Evolutionary conservation across 2,113 vertebrate species (phyloP).

Genomic region (Smithornis capensis): DNA sequence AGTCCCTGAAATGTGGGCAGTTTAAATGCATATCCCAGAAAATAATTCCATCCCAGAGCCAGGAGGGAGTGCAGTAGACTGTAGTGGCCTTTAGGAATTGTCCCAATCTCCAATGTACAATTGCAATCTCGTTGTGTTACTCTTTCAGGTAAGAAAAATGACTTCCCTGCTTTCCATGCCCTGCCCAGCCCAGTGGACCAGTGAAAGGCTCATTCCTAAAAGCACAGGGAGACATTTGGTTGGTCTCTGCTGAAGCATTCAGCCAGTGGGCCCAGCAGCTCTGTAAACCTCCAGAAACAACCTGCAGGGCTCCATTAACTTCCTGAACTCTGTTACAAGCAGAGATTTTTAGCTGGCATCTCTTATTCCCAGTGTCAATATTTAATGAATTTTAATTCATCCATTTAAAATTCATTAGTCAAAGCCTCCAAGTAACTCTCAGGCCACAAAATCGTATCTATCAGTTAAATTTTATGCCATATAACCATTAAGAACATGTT

Average conservation of each 20-base stretch:
- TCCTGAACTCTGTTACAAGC: background rate
- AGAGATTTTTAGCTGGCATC: slow-evolving; percentile 21
- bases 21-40: background rate
- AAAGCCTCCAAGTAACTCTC: slow-evolving; percentile 12
- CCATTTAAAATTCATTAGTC: slow-evolving; percentile 53
- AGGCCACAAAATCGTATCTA: background rate
- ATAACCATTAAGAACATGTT: background rate
- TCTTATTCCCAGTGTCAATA: slow-evolving; percentile 24
- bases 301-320: slow-evolving; percentile 20
- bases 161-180: background rate
- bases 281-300: background rate
- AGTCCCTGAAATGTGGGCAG: background rate
- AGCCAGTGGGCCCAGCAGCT: background rate
- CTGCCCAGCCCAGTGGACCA: background rate
- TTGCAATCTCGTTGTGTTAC: background rate
- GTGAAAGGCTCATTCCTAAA: background rate
- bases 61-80: background rate
- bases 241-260: background rate
- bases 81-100: background rate
- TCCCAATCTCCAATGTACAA: background rate
- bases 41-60: background rate
- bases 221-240: background rate
- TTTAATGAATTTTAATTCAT: slow-evolving; percentile 55
- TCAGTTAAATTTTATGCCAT: background rate
- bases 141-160: slow-evolving; percentile 43